A percentile compares a stretch with the other conserved stretches of the same genome.
phyloP scores from a whole-genome alignment of 2,797 vertebrate species.

The Leucoraja ocellata region DNA sequence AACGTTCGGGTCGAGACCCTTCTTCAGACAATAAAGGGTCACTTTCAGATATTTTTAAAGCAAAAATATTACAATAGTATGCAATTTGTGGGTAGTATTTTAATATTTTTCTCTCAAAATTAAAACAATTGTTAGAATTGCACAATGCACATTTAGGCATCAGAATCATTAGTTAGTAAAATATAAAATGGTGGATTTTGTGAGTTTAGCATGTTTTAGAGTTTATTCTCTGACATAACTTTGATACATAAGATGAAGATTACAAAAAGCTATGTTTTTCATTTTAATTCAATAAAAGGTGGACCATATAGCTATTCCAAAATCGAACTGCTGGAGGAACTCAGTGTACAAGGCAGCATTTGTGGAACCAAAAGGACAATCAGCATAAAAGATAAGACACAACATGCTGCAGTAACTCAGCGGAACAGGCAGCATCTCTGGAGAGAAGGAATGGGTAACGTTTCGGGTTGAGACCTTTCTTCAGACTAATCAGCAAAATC shows the following conservation, averaged over 20 bases:
- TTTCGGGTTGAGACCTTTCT: too few relatives aligned
- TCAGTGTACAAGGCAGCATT: too few relatives aligned
- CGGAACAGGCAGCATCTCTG: too few relatives aligned
- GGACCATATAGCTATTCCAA: neutral
- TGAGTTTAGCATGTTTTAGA: neutral
- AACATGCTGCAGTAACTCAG: too few relatives aligned
- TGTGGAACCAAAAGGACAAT: too few relatives aligned
- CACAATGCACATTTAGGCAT: neutral
- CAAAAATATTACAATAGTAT: neutral
- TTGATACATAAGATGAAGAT: neutral
- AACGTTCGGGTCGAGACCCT: too few relatives aligned
- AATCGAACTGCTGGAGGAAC: too few relatives aligned
- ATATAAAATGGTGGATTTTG: neutral
- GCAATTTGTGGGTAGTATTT: neutral
- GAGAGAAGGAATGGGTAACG: too few relatives aligned
- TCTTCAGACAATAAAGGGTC: neutral
- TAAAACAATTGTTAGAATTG: neutral
- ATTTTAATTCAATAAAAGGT: slow-evolving; percentile 4
- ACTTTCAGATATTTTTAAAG: neutral
- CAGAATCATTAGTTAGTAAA: neutral
- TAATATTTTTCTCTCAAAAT: neutral
- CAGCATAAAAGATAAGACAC: too few relatives aligned
- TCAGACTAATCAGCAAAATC: too few relatives aligned
- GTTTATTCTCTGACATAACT: too few relatives aligned
- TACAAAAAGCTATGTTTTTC: neutral